Base-by-base conservation (phyloP, 2,888 invertebrate genomes). In the Drosophila neonasuta region DNA sequence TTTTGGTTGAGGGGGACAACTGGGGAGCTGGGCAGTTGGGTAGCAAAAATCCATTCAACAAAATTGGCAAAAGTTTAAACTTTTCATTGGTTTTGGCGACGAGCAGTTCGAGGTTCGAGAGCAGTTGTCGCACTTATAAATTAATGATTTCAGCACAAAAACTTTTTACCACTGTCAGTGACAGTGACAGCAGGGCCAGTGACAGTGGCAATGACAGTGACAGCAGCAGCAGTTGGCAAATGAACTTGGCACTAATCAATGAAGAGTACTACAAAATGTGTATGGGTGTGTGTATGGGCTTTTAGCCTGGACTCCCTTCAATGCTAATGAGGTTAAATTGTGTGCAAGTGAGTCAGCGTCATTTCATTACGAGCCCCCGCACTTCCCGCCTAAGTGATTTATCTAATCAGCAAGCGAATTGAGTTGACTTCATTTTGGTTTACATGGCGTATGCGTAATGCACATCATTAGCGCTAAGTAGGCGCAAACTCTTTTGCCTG, bases 11-110 rank as follows among this genome's bases (percentile, higher is more conserved):
- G 24, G 24, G 44, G 41, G 3, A 17, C 0, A 17, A 17, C 17
- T 56, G 50, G 42, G 11, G 36, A 29, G 58, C 49, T 29, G 58
- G 50, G 57, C 42, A 29, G 58, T 51, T 29, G 58, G 50, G 57
- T 52, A 60, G 49, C 48, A 42, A 54, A 80, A 86, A 71, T 68
- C 80, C 82, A 68, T 79, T 85, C 69, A 71, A 69, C 68, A 77
- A 87, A 86, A 86, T 81, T 74, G 84, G 71, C 49, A 77, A 86
- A 87, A 87, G 66, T 80, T 77, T 56, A 69, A 83, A 80, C 70
- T 86, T 79, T 55, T 32, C 63, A 68, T 69, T 68, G 80, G 77
- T 73, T 81, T 79, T 60, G 55, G 52, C 24, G 54, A 29, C 11
- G n/a, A 24, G 24, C 11, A 29, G 52, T 24, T 32, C 30, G 44